Percentiles rank a stretch among this genome's conserved stretches.
Conservation (phyloP, 37 sponge, comb jelly and placozoan species). For the Bolinopsis microptera region DNA sequence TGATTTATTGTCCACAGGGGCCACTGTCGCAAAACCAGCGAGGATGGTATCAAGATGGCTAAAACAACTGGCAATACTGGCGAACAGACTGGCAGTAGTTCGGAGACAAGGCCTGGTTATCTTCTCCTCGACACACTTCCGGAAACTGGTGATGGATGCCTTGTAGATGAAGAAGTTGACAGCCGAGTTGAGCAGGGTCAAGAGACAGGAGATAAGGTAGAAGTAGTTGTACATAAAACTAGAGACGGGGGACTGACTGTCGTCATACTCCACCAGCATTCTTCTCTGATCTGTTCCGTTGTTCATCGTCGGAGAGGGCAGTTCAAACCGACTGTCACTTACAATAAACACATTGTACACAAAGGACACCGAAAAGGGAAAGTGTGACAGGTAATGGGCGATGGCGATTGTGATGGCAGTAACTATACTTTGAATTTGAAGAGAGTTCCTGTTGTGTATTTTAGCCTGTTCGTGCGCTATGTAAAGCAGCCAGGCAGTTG, state of each 20-base stretch:
- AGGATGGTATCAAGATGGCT: too few relatives aligned
- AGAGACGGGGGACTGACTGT: not conserved
- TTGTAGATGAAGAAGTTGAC: not conserved
- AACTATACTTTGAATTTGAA: not conserved
- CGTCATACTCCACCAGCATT: not conserved
- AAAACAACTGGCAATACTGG: too few relatives aligned
- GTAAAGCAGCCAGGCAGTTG: not conserved
- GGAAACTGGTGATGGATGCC: not conserved
- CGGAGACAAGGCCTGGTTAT: too few relatives aligned
- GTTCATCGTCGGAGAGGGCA: not conserved
- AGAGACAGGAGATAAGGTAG: not conserved
- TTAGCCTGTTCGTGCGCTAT: not conserved
- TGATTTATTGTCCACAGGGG: too few relatives aligned
- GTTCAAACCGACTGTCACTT: not conserved
- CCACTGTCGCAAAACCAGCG: too few relatives aligned
- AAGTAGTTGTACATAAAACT: not conserved
- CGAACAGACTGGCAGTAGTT: too few relatives aligned
- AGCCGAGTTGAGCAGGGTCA: not conserved
- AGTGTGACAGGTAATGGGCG: not conserved
- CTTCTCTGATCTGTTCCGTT: not conserved
- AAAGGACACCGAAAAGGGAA: not conserved
- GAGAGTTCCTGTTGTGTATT: not conserved
- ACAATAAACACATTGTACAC: not conserved
- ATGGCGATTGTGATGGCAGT: not conserved
- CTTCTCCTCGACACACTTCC: not conserved